A percentile compares a stretch with the other conserved stretches of the same genome.
Conservation (phyloP, 2,888 invertebrate species). For the Geotrupes spiniger region DNA sequence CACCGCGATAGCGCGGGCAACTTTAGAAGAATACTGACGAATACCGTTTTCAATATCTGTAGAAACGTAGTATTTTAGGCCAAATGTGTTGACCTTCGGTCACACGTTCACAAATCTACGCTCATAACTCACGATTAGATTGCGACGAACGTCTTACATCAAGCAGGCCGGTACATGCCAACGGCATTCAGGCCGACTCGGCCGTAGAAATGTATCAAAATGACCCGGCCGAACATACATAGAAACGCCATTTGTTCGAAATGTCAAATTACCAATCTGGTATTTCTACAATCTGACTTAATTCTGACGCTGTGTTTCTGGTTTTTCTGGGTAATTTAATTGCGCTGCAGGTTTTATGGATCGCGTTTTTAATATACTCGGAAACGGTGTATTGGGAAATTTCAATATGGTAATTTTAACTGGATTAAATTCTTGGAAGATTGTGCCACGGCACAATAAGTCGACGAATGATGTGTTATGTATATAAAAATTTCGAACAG, state of each 20-base stretch:
- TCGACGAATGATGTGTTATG: no score
- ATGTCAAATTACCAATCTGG: constrained; percentile 12
- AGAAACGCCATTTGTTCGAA: constrained; percentile 30
- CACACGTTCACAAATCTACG: constrained; percentile 26
- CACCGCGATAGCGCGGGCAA: no score
- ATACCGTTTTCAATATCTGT: constrained; percentile 10
- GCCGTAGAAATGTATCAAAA: constrained; percentile 30
- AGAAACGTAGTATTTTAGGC: constrained; percentile 23
- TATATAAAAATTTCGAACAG: no score
- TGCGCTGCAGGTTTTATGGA: no score
- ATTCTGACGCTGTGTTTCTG: background rate
- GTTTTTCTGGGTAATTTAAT: no score
- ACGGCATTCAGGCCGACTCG: constrained; percentile 27
- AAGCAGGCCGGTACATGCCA: constrained; percentile 23
- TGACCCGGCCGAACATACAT: constrained; percentile 26
- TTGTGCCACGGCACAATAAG: no score
- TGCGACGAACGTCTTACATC: constrained; percentile 23
- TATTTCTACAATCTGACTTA: constrained; percentile 8
- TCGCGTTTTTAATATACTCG: no score
- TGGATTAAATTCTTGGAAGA: no score
- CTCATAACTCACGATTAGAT: constrained; percentile 31
- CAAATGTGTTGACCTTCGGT: constrained; percentile 27
- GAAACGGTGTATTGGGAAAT: no score
- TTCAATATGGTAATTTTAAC: no score
- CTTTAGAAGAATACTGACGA: background rate